A percentile compares a stretch with the other conserved stretches of the same genome.
These are phyloP conservation scores for Lepidostoma basale DNA, from an alignment of 1,140 invertebrate genomes.

Conservation along the genomic window DNA sequence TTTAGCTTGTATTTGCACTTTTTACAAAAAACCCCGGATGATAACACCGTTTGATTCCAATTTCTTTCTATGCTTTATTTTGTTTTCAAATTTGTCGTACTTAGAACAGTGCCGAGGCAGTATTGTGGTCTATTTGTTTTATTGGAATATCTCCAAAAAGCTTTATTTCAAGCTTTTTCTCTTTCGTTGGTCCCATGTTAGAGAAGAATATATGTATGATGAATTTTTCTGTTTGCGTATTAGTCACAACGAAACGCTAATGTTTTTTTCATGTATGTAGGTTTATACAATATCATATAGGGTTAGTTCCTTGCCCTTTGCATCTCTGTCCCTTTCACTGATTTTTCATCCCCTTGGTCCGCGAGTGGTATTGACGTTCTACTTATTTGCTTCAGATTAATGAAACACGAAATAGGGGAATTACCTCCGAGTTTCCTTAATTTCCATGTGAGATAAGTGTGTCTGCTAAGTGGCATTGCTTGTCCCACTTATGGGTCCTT, in stretches of 20 bases:
- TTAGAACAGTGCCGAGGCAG: too few relatives aligned
- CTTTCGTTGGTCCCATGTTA: too few relatives aligned
- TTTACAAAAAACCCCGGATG: too few relatives aligned
- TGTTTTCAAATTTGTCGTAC: too few relatives aligned
- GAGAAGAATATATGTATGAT: too few relatives aligned
- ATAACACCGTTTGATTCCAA: too few relatives aligned
- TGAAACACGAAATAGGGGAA: background rate
- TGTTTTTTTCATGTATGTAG: background rate
- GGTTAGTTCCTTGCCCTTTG: background rate
- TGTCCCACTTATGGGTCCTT: background rate
- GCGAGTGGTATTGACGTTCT: background rate
- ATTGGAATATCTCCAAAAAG: too few relatives aligned
- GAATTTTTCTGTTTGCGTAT: background rate
- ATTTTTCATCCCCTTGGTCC: background rate
- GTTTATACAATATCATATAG: background rate
- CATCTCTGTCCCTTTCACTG: background rate
- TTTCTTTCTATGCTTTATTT: too few relatives aligned
- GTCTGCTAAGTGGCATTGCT: background rate
- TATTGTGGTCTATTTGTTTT: too few relatives aligned
- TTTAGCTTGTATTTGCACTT: too few relatives aligned
- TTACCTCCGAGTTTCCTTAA: background rate
- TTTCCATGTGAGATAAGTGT: background rate
- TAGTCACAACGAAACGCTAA: background rate
- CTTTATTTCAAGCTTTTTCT: too few relatives aligned
- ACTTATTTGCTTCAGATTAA: background rate